Conservation (phyloP, 1,140 invertebrate genomes). For the Sitophilus oryzae region DNA sequence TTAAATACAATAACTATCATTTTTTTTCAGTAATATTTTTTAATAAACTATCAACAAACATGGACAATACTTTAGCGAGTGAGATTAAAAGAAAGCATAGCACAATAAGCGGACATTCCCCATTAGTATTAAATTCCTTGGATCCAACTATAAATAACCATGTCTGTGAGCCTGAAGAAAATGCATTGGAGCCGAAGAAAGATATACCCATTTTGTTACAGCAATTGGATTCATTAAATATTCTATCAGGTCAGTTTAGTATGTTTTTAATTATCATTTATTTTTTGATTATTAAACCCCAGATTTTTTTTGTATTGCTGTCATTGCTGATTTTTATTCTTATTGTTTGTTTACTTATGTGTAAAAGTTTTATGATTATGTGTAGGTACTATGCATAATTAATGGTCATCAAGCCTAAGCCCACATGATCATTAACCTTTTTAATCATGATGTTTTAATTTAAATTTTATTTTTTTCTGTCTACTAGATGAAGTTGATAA, state of each 20-base stretch:
- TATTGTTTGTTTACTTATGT: no score
- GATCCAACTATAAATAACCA: slow-evolving; percentile 24
- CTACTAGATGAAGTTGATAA: slow-evolving; percentile 17
- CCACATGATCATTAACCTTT: no score
- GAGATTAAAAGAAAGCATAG: slow-evolving; percentile 19
- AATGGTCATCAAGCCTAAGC: no score
- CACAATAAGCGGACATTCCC: not conserved
- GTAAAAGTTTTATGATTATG: no score
- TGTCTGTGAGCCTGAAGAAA: not conserved
- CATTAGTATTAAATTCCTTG: slow-evolving; percentile 23
- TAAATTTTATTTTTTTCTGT: slow-evolving; percentile 6
- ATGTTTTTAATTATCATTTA: no score
- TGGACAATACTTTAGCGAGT: slow-evolving; percentile 20
- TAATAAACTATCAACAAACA: slow-evolving; percentile 17
- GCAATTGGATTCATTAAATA: slow-evolving; percentile 9
- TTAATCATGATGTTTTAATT: not conserved
- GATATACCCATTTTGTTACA: no score
- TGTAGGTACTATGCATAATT: no score
- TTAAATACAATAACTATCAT: not conserved
- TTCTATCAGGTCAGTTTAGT: no score
- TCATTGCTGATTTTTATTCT: no score
- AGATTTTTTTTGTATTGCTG: no score
- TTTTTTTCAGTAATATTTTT: slow-evolving; percentile 15
- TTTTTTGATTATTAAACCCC: no score
- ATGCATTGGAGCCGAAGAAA: not conserved